These are phyloP conservation scores for Urocitellus parryii DNA, from an alignment of 2,113 vertebrate species.

Conservation along the genomic window DNA sequence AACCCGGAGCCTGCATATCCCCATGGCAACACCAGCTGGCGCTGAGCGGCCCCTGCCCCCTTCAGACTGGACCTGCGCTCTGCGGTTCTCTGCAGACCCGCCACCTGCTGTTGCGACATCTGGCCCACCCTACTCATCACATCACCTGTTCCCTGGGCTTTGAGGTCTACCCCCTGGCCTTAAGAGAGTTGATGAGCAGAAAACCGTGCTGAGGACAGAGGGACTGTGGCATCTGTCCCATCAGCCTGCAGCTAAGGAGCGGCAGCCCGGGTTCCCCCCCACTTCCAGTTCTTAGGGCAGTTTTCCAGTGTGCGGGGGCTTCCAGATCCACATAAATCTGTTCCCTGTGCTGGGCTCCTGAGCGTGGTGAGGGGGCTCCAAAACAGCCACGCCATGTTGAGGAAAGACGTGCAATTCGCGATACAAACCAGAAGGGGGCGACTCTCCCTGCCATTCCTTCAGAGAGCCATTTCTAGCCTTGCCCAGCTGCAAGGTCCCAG, in stretches of 20 bases:
- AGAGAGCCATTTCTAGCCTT: neutral
- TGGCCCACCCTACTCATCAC: neutral
- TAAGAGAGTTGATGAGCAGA: neutral
- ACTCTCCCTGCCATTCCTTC: neutral
- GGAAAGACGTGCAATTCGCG: rapidly evolving
- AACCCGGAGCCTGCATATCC: slow-evolving; percentile 68
- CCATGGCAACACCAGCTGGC: slow-evolving; percentile 78
- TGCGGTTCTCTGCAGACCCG: neutral
- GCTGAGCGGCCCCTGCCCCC: slow-evolving; percentile 45
- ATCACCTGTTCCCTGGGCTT: neutral
- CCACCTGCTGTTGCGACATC: neutral
- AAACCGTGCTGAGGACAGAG: neutral
- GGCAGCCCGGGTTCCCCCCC: neutral
- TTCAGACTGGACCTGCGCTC: slow-evolving; percentile 59
- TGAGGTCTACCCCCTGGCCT: neutral
- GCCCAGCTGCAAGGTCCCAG: neutral
- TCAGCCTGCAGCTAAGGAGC: neutral
- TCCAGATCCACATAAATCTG: neutral
- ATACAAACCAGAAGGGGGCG: neutral
- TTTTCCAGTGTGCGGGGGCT: neutral
- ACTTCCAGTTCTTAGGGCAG: neutral
- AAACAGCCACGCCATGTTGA: neutral
- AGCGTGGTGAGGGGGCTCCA: neutral
- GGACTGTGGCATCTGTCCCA: neutral
- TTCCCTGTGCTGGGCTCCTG: neutral